Conservation (phyloP, 2,888 invertebrate species). For the Amblyjoppa proteus region DNA sequence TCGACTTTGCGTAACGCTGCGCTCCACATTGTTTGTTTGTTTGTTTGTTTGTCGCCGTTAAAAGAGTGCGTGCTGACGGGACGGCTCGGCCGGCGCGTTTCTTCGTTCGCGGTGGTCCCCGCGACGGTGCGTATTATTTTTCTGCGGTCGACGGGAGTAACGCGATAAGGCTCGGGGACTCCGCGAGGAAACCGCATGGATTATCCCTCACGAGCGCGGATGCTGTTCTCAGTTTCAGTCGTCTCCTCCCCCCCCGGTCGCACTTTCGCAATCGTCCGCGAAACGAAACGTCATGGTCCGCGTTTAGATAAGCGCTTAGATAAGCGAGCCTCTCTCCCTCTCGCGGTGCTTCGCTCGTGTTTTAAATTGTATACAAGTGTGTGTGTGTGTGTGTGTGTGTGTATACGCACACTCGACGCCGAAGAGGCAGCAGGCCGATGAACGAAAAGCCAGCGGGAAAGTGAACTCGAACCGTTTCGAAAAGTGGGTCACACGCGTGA, state of each 20-base stretch:
- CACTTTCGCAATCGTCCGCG: conserved; percentile 42
- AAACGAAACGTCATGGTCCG: conserved; percentile 31
- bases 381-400: no score
- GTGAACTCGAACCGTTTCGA: conserved; percentile 41
- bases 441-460: conserved; percentile 36
- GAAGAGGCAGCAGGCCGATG: conserved; percentile 5
- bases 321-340: conserved; percentile 3
- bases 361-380: not conserved
- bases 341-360: not conserved
- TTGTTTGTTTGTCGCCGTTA: conserved; percentile 22
- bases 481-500: conserved; percentile 58
- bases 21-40: conserved; percentile 23
- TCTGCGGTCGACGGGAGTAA: conserved; percentile 57
- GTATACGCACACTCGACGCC: not conserved
- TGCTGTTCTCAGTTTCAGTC: conserved; percentile 41
- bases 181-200: conserved; percentile 58
- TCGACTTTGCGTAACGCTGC: conserved; percentile 48
- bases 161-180: conserved; percentile 50
- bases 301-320: conserved; percentile 20
- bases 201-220: conserved; percentile 44
- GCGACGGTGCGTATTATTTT: conserved; percentile 46
- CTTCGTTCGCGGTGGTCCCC: conserved; percentile 31
- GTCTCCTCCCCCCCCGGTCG: not conserved
- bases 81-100: not conserved
- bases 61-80: not conserved